These are phyloP conservation scores for Rallus crepitans DNA, from an alignment of 2,797 vertebrate species.

Conservation along the genomic window DNA sequence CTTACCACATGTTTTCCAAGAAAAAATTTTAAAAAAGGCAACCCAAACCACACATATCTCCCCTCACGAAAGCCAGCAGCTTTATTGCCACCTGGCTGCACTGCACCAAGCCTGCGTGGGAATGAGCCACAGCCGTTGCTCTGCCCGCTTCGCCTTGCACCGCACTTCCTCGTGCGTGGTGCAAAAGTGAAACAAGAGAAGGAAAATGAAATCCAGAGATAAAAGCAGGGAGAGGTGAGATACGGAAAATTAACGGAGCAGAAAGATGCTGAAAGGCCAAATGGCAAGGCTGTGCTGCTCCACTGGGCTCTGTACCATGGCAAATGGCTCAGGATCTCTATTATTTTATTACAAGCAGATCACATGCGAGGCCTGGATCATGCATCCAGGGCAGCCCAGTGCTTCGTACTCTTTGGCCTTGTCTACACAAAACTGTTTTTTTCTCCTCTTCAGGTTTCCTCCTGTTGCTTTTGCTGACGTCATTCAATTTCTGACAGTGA, in stretches of 20 bases:
- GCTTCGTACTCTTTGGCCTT: background rate
- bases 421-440: background rate
- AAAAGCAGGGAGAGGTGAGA: background rate
- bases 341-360: background rate
- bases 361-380: background rate
- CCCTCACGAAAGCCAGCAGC: background rate
- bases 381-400: background rate
- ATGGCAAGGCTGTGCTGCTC: background rate
- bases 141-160: background rate
- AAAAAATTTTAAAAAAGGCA: too few species aligned
- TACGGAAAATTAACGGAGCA: background rate
- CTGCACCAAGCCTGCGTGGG: background rate
- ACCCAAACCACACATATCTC: background rate
- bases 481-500: background rate
- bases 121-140: background rate
- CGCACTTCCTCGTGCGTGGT: accelerated
- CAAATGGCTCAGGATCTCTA: background rate
- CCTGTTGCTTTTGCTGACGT: background rate
- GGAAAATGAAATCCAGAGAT: background rate
- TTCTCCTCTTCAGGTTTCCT: background rate
- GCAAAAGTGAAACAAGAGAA: background rate
- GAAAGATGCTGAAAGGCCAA: background rate
- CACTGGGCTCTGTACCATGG: background rate
- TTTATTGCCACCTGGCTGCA: background rate
- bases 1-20: background rate